Evolutionary conservation across 2,888 invertebrate genomes (phyloP).

Genomic region (Trilocha varians): DNA sequence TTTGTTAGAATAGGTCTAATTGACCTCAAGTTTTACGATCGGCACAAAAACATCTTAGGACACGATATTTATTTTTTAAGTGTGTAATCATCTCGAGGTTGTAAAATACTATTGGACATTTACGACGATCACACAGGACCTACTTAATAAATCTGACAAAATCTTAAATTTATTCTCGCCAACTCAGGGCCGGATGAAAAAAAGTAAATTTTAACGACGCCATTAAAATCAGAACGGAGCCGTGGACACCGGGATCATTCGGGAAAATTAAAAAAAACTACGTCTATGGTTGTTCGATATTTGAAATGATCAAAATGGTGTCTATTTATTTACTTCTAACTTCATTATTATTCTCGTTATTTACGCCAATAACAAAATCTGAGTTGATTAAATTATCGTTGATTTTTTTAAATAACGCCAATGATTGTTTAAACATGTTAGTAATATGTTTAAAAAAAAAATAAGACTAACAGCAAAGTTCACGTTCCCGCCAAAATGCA

Average conservation of each 20-base stretch:
- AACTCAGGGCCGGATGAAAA: constrained; percentile 25
- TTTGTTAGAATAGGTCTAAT: constrained; percentile 19
- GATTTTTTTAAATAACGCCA: too few relatives aligned
- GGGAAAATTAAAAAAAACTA: constrained; percentile 25
- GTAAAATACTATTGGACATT: constrained; percentile 63
- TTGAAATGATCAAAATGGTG: too few relatives aligned
- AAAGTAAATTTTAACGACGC: constrained; percentile 33
- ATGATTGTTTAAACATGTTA: too few relatives aligned
- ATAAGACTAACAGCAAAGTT: too few relatives aligned
- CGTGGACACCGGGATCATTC: constrained; percentile 37
- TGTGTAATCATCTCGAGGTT: constrained; percentile 50
- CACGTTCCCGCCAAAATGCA: too few relatives aligned
- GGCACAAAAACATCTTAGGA: constrained; percentile 22
- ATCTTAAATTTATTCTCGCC: constrained; percentile 56
- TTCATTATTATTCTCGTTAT: too few relatives aligned
- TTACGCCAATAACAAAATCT: too few relatives aligned
- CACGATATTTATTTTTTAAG: constrained; percentile 6
- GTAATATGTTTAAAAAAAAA: too few relatives aligned
- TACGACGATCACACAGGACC: constrained; percentile 65
- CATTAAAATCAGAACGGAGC: constrained; percentile 46
- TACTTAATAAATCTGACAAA: constrained; percentile 68
- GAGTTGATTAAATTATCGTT: too few relatives aligned
- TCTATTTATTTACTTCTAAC: too few relatives aligned
- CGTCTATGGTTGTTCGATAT: too few relatives aligned
- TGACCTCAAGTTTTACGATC: constrained; percentile 32